Base-by-base conservation (phyloP, 2,113 vertebrate species). In the Jaculus jaculus region DNA sequence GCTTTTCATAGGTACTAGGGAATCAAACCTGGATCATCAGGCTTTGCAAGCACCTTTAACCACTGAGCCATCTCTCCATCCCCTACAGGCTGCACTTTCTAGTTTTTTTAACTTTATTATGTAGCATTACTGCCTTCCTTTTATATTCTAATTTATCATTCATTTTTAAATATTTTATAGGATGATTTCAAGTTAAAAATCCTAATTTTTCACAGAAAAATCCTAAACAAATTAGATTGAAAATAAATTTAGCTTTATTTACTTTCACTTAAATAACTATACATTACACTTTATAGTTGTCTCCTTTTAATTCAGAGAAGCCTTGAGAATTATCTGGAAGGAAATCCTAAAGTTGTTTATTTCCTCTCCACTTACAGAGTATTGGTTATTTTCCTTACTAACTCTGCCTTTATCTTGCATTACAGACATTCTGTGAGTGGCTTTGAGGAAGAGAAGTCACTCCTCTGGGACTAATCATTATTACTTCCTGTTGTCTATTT, bases 281-380 rank as follows among this genome's bases (percentile, higher is more conserved):
- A 95, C 92, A 91, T 84, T 51, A 63, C 26, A 75, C 26, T 81
- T 89, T 73, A 77, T 58, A 79, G 24, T 28, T 65, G 3, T 65
- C 75, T 84, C 37, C 51, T 85, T 95, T 90, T 87, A 91, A 84
- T 77, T 92, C 82, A 79, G 61, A 77, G 81, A 94, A 54, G 74
- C 60, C 20, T 61, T 37, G 5, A 30, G 73, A 26, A 79, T 47
- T 80, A 75, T 30, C 79, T 93, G 73, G 34, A 75, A 87, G 66
- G 16, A 58, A 80, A n/a, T 82, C 32, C 66, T 75, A 47, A 69
- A n/a, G 39, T 71, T 54, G 65, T 80, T 90, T 20, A n/a, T 66
- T 74, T 91, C 90, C 54, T 82, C 65, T 92, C 11, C 23, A 87
- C 13, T 72, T 58, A 63, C 28, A 89, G 24, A 2, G n/a, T 75